Conservation (phyloP, 2,797 vertebrate genomes). For the Rallus crepitans region DNA sequence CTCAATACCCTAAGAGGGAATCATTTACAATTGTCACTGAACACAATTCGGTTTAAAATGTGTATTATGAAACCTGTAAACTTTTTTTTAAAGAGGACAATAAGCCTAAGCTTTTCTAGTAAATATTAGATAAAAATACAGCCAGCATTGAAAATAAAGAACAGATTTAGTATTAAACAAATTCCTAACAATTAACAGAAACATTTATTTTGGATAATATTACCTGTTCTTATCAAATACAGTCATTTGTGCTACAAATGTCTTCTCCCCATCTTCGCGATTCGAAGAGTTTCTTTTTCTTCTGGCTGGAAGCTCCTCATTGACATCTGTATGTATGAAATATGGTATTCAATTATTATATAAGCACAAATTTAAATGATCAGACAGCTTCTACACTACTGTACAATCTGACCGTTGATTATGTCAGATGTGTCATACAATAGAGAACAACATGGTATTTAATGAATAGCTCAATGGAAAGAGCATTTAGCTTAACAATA, state of each 20-base stretch:
- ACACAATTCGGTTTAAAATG: background rate
- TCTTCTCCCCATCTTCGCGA: constrained; percentile 91
- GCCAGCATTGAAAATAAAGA: background rate
- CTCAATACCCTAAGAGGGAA: background rate
- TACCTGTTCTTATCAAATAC: constrained; percentile 99
- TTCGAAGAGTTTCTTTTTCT: constrained; percentile 91
- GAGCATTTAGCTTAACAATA: background rate
- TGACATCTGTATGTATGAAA: constrained; percentile 86
- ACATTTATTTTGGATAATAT: background rate
- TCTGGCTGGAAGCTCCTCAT: constrained; percentile 87
- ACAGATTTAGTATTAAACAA: background rate
- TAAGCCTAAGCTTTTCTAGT: background rate
- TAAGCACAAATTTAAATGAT: background rate
- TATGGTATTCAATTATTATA: background rate
- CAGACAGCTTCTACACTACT: background rate
- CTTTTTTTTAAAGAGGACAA: background rate
- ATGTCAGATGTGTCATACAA: background rate
- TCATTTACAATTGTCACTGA: background rate
- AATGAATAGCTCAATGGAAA: background rate
- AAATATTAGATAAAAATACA: background rate
- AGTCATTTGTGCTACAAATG: constrained; percentile 96
- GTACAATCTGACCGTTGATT: background rate
- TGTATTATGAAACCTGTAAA: background rate
- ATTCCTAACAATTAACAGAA: background rate
- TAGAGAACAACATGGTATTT: background rate